These are phyloP conservation scores for Ptychobarbus kaznakovi DNA, from an alignment of 2,797 vertebrate species.

Conservation along the genomic window DNA sequence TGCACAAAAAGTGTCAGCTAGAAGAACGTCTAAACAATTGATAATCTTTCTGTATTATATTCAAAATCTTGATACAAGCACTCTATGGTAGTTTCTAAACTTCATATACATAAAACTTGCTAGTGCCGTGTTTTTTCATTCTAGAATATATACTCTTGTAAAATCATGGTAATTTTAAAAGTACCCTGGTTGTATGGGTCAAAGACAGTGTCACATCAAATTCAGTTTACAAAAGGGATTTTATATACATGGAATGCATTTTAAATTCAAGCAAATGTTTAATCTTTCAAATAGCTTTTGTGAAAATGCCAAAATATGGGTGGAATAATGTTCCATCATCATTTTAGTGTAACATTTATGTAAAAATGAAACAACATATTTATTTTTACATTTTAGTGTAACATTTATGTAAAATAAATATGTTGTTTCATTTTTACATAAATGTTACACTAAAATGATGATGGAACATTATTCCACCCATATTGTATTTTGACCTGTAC, in stretches of 20 bases:
- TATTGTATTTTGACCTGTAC: no score
- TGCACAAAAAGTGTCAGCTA: background rate
- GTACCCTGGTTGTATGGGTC: background rate
- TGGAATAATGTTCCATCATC: background rate
- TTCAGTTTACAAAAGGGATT: background rate
- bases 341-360: background rate
- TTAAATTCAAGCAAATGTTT: background rate
- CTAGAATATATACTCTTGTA: background rate
- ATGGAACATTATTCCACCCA: no score
- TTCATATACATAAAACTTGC: background rate
- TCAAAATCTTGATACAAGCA: background rate
- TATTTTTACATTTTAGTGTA: no score
- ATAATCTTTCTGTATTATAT: background rate
- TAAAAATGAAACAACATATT: background rate
- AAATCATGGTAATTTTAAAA: background rate
- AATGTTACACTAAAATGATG: no score
- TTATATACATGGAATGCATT: background rate
- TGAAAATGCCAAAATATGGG: background rate
- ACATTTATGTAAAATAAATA: no score
- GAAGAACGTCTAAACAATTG: background rate
- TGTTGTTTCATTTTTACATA: no score
- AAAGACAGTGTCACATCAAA: background rate
- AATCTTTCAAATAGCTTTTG: background rate
- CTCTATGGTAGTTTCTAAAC: background rate
- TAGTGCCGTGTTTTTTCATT: background rate